Percentiles rank a stretch among this genome's conserved stretches.
Conservation (phyloP, 2,113 vertebrate species). For the Taxidea taxus region DNA sequence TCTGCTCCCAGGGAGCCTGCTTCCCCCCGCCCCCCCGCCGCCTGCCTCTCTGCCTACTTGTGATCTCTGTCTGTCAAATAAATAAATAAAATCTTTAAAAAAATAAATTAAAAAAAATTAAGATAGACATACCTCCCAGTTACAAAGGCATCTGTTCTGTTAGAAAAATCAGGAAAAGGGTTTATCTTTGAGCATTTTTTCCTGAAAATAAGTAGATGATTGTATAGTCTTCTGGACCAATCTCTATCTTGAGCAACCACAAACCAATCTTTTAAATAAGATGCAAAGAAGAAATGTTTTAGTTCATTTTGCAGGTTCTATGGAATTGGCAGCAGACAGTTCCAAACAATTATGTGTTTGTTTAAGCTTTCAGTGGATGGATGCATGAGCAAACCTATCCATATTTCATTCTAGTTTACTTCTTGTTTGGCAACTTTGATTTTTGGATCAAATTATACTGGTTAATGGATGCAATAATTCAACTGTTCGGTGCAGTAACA, state of each 20-base stretch:
- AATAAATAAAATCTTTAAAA: too few relatives aligned
- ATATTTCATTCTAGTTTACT: constrained; percentile 33
- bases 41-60: too few relatives aligned
- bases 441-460: neutral
- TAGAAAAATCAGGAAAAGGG: neutral
- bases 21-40: too few relatives aligned
- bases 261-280: neutral
- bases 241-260: neutral
- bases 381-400: neutral
- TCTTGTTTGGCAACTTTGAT: constrained; percentile 36
- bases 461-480: neutral
- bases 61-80: too few relatives aligned
- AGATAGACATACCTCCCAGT: neutral
- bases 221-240: neutral
- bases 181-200: neutral
- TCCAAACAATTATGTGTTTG: neutral
- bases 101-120: neutral
- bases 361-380: neutral
- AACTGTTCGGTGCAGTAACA: neutral
- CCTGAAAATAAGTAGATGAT: neutral
- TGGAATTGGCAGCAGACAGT: neutral
- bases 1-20: too few relatives aligned
- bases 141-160: neutral
- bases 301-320: neutral
- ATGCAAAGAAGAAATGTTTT: neutral